Evolutionary conservation across 2,113 vertebrate genomes (phyloP), one percentile per base, ranked within the genome.

Genomic region (Pteropus alecto): DNA sequence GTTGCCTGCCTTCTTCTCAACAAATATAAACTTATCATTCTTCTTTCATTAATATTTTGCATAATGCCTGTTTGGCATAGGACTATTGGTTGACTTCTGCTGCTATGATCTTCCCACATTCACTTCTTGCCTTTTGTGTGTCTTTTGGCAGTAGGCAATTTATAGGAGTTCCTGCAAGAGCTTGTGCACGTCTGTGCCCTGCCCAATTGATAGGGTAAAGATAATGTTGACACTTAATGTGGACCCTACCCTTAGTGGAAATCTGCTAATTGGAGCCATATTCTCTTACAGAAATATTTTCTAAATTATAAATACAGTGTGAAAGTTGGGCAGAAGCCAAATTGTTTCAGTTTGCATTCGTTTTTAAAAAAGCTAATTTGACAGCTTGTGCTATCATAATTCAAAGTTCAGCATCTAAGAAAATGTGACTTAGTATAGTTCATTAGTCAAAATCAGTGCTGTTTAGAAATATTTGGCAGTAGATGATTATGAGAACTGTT

Each of bases 381-480:
- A 90, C 24, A 76, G 56, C 90, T 89, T 90, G 16, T 76, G 46
- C 41, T 90, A 16, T 89, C 63, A 83, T 41, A 87, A 88, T 78
- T 63, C 46, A 91, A 61, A 87, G 70, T 74, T 96, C 28, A 89
- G 22, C 8, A 81, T 58, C 96, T 79, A 92, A 74, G 61, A 96
- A 78, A 85, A 89, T 93, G 13, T 83, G 33, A 74, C 94, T 87
- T 93, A 56, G 56, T 93, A 21, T 90, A 77, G 70, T 84, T 78
- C 85, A 63, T 96, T 83, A 87, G 22, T 95, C 67, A 79, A 18
- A 95, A 61, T 63, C 41, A 79, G 15, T 90, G 46, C 63, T 84
- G 41, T 43, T 95, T 91, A 91, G 58, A 96, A 90, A 65, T 76
- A 92, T 54, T 95, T 95, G 85, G 35, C 48, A 89, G 67, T n/a